phyloP scores from a whole-genome alignment of 2,113 vertebrate species.

The Sceloporus undulatus region DNA sequence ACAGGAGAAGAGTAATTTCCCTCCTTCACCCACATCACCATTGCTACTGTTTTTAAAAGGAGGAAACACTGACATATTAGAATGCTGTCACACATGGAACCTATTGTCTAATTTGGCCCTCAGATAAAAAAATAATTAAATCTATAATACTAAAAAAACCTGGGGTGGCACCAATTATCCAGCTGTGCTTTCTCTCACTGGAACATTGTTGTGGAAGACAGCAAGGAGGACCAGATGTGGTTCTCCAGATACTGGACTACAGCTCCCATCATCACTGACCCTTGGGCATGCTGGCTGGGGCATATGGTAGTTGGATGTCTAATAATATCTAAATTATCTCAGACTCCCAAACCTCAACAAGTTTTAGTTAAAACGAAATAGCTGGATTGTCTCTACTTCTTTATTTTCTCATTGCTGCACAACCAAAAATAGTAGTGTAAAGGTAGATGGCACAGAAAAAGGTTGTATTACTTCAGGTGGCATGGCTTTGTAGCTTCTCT shows the following conservation, averaged over 20 bases:
- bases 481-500: not conserved
- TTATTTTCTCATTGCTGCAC: not conserved
- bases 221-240: not conserved
- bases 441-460: not conserved
- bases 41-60: not conserved
- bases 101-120: not conserved
- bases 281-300: not conserved
- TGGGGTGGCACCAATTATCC: too few species aligned
- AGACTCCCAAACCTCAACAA: not conserved
- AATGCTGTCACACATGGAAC: not conserved
- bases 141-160: not conserved
- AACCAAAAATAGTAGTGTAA: not conserved
- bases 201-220: too few species aligned
- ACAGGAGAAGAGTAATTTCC: not conserved
- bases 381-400: not conserved
- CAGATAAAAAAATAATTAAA: not conserved
- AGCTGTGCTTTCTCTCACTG: too few species aligned
- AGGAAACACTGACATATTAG: not conserved
- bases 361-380: not conserved
- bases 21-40: not conserved
- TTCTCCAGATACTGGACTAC: not conserved
- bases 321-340: too few species aligned
- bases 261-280: not conserved
- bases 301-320: not conserved
- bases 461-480: not conserved